phyloP scores from a whole-genome alignment of 1,140 invertebrate genomes.

The Sinella curviseta region DNA sequence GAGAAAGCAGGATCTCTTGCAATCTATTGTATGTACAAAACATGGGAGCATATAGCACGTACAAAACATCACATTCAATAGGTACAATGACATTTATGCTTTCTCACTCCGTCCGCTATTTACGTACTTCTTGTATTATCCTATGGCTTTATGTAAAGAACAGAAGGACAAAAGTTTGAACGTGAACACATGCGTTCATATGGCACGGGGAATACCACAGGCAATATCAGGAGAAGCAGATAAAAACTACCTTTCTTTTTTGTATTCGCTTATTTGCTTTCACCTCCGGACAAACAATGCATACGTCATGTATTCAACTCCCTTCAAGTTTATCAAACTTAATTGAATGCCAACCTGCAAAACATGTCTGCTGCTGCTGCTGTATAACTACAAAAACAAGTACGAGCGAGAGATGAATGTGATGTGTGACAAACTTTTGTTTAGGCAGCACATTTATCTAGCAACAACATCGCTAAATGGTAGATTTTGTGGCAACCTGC shows the following conservation, averaged over 20 bases:
- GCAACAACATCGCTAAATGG: background rate
- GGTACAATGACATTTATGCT: background rate
- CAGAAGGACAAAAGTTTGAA: too few species aligned
- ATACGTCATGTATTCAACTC: background rate
- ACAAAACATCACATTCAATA: too few species aligned
- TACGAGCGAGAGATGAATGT: background rate
- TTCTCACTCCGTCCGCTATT: too few species aligned
- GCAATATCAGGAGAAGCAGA: too few species aligned
- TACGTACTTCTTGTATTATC: too few species aligned
- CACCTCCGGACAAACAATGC: background rate
- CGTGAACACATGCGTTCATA: too few species aligned
- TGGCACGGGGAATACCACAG: too few species aligned
- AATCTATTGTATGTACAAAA: too few species aligned
- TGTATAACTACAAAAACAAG: background rate
- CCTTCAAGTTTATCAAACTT: conserved; percentile 3
- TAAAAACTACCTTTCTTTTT: background rate
- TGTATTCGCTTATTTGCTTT: conserved; percentile 2
- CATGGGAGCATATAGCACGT: too few species aligned
- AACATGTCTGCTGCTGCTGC: background rate
- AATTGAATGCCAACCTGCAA: background rate
- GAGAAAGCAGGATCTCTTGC: too few species aligned
- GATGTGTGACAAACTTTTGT: background rate
- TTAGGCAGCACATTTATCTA: background rate
- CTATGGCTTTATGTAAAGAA: too few species aligned
- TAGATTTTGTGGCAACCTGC: background rate